A percentile compares a stretch with the other conserved stretches of the same genome.
Conservation (phyloP, 2,113 vertebrate genomes). For the Platycercus adscitus region DNA sequence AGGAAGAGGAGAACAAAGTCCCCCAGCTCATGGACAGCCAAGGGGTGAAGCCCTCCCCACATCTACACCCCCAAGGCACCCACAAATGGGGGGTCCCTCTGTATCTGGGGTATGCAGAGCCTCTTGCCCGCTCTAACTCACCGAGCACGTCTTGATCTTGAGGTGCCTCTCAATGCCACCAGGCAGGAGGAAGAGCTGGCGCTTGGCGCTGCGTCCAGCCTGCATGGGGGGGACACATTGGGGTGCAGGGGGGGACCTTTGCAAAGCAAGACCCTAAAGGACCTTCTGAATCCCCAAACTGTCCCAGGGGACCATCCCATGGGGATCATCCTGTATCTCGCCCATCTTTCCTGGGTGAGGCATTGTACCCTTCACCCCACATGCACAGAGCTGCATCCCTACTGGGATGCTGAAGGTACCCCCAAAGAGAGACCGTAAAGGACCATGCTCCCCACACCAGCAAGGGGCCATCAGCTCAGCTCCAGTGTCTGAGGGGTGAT, state of each 20-base stretch:
- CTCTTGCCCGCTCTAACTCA: slow-evolving; percentile 60
- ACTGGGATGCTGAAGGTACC: not conserved
- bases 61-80: rapidly evolving
- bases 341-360: not conserved
- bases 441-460: rapidly evolving
- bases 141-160: slow-evolving; percentile 97
- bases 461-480: not conserved
- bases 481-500: no score
- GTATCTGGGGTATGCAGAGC: not conserved
- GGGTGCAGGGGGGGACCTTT: not conserved
- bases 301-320: not conserved
- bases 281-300: not conserved
- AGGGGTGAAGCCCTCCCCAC: not conserved
- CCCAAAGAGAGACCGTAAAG: not conserved
- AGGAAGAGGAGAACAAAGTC: not conserved
- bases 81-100: rapidly evolving
- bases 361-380: rapidly evolving
- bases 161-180: slow-evolving; percentile 92
- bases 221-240: not conserved
- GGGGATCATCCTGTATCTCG: not conserved
- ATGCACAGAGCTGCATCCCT: not conserved
- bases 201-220: slow-evolving; percentile 96
- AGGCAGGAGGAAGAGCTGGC: slow-evolving; percentile 93
- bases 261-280: not conserved
- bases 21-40: not conserved